phyloP scores from a whole-genome alignment of 2,888 invertebrate species.

The Keiferia lycopersicella region DNA sequence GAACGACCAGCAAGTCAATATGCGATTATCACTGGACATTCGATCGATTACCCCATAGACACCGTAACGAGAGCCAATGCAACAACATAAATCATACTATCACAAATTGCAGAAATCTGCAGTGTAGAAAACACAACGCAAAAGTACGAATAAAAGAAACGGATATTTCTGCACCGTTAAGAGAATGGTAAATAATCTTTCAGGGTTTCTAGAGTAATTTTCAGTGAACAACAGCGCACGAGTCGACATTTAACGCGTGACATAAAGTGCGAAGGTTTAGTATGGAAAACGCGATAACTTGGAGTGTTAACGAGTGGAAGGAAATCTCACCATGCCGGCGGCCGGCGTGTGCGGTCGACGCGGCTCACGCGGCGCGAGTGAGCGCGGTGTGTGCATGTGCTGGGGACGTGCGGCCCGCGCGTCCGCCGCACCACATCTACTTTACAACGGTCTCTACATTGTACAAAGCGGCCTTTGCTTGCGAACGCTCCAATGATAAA shows the following conservation, averaged over 20 bases:
- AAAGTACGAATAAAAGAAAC: slow-evolving; percentile 7
- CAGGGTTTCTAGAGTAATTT: slow-evolving; percentile 28
- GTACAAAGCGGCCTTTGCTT: slow-evolving; percentile 40
- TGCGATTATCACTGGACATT: neutral
- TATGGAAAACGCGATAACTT: slow-evolving; percentile 56
- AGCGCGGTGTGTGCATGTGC: neutral
- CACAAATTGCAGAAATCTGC: neutral
- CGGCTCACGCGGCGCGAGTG: slow-evolving; percentile 20
- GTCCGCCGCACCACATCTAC: slow-evolving; percentile 41
- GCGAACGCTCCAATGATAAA: slow-evolving; percentile 67
- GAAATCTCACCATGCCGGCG: slow-evolving; percentile 55
- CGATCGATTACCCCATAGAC: slow-evolving; percentile 8
- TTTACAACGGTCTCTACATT: slow-evolving; percentile 37
- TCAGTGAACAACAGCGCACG: slow-evolving; percentile 44
- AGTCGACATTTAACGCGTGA: slow-evolving; percentile 45
- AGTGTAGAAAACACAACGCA: slow-evolving; percentile 4
- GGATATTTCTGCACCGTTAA: neutral
- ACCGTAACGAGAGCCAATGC: neutral
- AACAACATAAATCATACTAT: neutral
- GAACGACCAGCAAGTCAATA: neutral
- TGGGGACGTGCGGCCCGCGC: slow-evolving; percentile 37
- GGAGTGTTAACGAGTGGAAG: slow-evolving; percentile 55
- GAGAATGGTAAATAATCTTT: slow-evolving; percentile 12
- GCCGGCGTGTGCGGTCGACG: too few relatives aligned
- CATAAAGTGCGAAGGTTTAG: slow-evolving; percentile 57